Base-by-base conservation (phyloP, 1,140 invertebrate genomes). In the Nymphalis io region DNA sequence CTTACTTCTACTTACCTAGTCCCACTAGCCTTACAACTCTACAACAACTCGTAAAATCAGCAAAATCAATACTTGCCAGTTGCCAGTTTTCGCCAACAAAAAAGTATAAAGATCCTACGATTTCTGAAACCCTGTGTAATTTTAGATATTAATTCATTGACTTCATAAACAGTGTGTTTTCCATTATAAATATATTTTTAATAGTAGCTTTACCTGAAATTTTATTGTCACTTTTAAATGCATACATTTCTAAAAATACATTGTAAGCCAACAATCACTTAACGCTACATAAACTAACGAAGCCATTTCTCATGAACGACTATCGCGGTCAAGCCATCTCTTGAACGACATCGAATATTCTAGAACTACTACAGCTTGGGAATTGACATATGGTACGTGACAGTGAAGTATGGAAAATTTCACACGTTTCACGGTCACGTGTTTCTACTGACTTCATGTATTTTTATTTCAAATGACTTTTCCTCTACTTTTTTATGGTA, bases 381-480 rank as follows among this genome's bases (percentile, higher is more conserved):
- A 48, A 33, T n/a, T 61, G 42, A 61, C n/a, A 48, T 33, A 48
- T 16, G 4, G n/a, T 23, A 42, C 16, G 12, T 33, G 60, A 33
- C 44, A n/a, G 3, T 33, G 44, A 44, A 61, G 23, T 44, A 60
- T 46, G 40, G 59, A 16, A 60, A 44, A 23, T 12, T 23, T 61
- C 27, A 48, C 60, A 61, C 60, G 21, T 46, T 33, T 33, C 10
- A 33, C 6, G 27, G 6, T 8, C 6, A 33, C 42, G 40, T 2
- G 10, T 51, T 20, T 18, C 48, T 11, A 18, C 16, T 46, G 42
- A 46, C 42, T n/a, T 46, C 16, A n/a, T 16, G 13, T 44, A n/a
- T 44, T 16, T 33, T 46, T 3, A 11, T 15, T 46, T 46, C 42
- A 46, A 16, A n/a, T 46, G 6, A n/a, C 15, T 46, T 46, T 15